These are phyloP conservation scores for Agrotis puta DNA, from an alignment of 2,888 invertebrate genomes.

Conservation along the genomic window DNA sequence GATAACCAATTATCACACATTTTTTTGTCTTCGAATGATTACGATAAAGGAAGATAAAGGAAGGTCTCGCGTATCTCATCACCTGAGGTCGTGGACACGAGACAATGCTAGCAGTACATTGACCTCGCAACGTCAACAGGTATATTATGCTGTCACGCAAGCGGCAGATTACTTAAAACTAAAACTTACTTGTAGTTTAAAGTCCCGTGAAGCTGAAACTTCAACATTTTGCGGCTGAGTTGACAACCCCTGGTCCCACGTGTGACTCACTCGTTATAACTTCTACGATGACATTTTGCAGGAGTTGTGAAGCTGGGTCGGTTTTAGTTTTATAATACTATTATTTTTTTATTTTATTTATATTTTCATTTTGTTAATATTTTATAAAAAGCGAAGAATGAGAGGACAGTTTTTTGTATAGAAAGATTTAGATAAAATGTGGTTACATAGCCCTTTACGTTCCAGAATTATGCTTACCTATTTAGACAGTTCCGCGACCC, in stretches of 20 bases:
- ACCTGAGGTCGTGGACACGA: not conserved
- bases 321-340: conserved; percentile 11
- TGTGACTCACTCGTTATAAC: conserved; percentile 46
- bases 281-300: conserved; percentile 46
- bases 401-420: too few species aligned
- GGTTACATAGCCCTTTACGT: too few species aligned
- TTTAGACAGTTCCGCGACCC: too few species aligned
- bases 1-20: too few species aligned
- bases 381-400: too few species aligned
- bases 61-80: too few species aligned
- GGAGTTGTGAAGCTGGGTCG: not conserved
- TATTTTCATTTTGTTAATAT: too few species aligned
- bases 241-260: conserved; percentile 52
- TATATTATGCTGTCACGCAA: conserved; percentile 28
- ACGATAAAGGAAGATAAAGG: too few species aligned
- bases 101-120: conserved; percentile 34
- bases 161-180: conserved; percentile 57
- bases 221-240: conserved; percentile 57
- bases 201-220: conserved; percentile 47
- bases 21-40: too few species aligned
- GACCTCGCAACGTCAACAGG: conserved; percentile 52
- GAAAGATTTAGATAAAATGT: too few species aligned
- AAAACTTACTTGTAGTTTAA: conserved; percentile 42
- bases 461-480: too few species aligned
- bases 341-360: too few species aligned